Conservation (phyloP, 2,888 invertebrate genomes). For the Alcis repandata region DNA sequence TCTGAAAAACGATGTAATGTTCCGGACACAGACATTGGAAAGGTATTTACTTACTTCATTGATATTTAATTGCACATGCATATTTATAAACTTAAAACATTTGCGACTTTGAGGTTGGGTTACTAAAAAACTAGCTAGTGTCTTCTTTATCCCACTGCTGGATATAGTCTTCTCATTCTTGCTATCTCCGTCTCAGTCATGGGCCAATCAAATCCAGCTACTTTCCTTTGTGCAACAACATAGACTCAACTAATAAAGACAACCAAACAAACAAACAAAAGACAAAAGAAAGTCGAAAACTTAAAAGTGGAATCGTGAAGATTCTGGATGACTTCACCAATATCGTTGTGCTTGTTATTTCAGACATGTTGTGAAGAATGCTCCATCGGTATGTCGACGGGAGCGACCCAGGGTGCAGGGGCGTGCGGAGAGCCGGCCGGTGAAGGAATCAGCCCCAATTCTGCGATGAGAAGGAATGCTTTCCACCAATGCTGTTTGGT, state of each 20-base stretch:
- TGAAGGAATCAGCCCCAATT: slow-evolving; percentile 54
- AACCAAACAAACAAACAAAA: no score
- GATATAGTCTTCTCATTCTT: no score
- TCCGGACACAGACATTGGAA: slow-evolving; percentile 68
- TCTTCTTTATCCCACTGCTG: no score
- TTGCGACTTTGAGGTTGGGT: background rate
- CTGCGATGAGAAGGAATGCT: slow-evolving; percentile 64
- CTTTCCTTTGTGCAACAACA: no score
- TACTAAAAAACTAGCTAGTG: no score
- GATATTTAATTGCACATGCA: background rate
- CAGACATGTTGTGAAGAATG: slow-evolving; percentile 80
- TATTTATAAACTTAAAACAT: background rate
- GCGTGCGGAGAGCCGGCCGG: slow-evolving; percentile 60
- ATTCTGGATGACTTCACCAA: background rate
- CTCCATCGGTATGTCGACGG: slow-evolving; percentile 65
- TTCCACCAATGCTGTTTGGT: slow-evolving; percentile 75
- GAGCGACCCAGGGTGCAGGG: slow-evolving; percentile 62
- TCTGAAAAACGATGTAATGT: slow-evolving; percentile 61
- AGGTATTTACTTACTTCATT: slow-evolving; percentile 49
- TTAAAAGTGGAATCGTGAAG: no score
- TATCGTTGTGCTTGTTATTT: background rate
- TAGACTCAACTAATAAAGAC: no score
- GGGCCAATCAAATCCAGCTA: no score
- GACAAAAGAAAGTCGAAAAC: no score
- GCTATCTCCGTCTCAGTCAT: no score